A percentile compares a stretch with the other conserved stretches of the same genome.
Evolutionary conservation across 2,113 vertebrate genomes (phyloP).

Genomic region (Struthidea cinerea): DNA sequence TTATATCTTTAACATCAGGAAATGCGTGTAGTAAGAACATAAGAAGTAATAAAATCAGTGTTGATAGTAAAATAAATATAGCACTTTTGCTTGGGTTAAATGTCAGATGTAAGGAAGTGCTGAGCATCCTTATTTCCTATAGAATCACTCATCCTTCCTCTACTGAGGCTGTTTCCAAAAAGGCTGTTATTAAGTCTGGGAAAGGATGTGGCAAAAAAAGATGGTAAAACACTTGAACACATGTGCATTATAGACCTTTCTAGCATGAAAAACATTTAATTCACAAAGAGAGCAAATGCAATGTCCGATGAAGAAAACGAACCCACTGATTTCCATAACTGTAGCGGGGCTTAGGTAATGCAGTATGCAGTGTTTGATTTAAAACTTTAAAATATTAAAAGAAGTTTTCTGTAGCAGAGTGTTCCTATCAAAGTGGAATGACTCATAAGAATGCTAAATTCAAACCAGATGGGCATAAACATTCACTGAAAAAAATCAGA

Average conservation of each 20-base stretch:
- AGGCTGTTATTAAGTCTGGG: constrained; percentile 44
- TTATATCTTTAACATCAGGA: constrained; percentile 67
- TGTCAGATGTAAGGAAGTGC: constrained; percentile 72
- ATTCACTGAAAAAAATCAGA: constrained; percentile 71
- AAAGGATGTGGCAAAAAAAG: constrained; percentile 47
- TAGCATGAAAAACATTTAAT: constrained; percentile 28
- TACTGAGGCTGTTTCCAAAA: constrained; percentile 53
- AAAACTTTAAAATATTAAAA: constrained; percentile 79
- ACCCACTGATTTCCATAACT: constrained; percentile 12
- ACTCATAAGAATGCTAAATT: constrained; percentile 83
- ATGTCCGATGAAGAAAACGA: not conserved
- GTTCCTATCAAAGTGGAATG: constrained; percentile 82
- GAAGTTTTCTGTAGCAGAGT: constrained; percentile 74
- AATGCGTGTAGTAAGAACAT: constrained; percentile 68
- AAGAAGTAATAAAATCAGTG: constrained; percentile 70
- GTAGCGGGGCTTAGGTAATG: constrained; percentile 67
- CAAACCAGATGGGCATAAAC: constrained; percentile 84
- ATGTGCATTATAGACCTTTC: constrained; percentile 39
- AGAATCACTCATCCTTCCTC: constrained; percentile 66
- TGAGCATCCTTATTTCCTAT: constrained; percentile 67
- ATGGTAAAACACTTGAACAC: constrained; percentile 59
- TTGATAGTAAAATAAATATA: constrained; percentile 74
- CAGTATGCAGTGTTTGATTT: constrained; percentile 67
- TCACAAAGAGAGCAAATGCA: constrained; percentile 36
- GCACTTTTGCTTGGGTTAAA: constrained; percentile 69